Conservation (phyloP, 2,797 vertebrate species). For the Sciurus vulgaris region DNA sequence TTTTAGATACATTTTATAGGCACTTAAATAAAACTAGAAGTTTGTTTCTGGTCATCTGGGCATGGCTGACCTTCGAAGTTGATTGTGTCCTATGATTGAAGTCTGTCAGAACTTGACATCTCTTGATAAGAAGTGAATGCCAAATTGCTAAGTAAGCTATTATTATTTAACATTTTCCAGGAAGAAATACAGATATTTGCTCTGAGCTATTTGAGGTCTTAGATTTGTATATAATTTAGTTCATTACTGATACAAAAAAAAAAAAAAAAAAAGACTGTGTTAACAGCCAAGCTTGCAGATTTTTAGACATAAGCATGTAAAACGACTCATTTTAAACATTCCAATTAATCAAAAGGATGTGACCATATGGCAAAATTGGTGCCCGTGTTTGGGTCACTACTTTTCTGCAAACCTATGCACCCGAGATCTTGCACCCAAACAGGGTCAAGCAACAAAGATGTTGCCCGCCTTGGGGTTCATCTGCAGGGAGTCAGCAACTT, state of each 20-base stretch:
- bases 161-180: constrained; percentile 43
- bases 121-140: constrained; percentile 35
- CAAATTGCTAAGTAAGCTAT: neutral
- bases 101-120: neutral
- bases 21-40: constrained; percentile 12
- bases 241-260: neutral
- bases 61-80: neutral
- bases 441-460: constrained; percentile 41
- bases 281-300: neutral
- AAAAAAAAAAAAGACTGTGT: neutral
- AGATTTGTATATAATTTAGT: constrained; percentile 38
- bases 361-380: neutral
- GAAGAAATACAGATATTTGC: neutral
- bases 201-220: neutral
- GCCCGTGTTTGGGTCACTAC: neutral
- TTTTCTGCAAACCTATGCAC: neutral
- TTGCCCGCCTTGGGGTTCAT: neutral
- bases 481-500: constrained; percentile 51
- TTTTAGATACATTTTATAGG: constrained; percentile 27
- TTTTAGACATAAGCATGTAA: neutral
- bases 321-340: neutral
- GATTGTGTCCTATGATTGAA: neutral
- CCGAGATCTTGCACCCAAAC: constrained; percentile 15
- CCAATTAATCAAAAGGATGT: neutral
- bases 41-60: constrained; percentile 13